These are phyloP conservation scores for Austrofundulus limnaeus DNA, from an alignment of 2,113 vertebrate genomes.

Conservation along the genomic window DNA sequence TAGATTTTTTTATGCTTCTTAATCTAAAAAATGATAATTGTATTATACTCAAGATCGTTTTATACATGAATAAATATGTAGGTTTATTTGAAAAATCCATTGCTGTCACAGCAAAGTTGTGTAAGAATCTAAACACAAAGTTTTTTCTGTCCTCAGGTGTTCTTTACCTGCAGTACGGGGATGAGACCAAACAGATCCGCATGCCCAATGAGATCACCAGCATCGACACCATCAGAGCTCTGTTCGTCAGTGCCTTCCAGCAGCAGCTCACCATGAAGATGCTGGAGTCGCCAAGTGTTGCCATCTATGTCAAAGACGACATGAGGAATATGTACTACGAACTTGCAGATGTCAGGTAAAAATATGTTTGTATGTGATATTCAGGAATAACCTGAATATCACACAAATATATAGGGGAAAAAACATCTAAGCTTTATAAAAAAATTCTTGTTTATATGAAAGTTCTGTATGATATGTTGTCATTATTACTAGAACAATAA, in stretches of 20 bases:
- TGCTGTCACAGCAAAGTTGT: neutral
- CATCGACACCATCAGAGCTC: constrained; percentile 92
- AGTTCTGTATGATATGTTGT: neutral
- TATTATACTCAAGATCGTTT: no score
- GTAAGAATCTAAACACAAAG: constrained; percentile 4
- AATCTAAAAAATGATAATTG: no score
- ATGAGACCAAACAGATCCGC: constrained; percentile 93
- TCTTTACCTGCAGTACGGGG: constrained; percentile 94
- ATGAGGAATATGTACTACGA: constrained; percentile 97
- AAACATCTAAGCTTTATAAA: no score
- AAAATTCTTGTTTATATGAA: no score
- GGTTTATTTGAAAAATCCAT: neutral
- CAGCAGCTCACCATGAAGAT: constrained; percentile 97
- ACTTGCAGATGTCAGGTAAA: constrained; percentile 90
- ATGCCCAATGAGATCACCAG: constrained; percentile 98
- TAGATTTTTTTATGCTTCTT: no score
- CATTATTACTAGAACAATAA: neutral
- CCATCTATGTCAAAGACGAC: constrained; percentile 96
- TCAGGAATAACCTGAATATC: no score
- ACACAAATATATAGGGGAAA: no score
- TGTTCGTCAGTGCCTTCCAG: constrained; percentile 98
- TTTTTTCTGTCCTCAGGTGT: constrained; percentile 79
- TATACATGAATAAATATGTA: no score
- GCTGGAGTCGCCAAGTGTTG: constrained; percentile 92
- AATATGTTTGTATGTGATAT: neutral